Evolutionary conservation across 2,888 invertebrate genomes (phyloP).

Genomic region (Drosophila rellima): DNA sequence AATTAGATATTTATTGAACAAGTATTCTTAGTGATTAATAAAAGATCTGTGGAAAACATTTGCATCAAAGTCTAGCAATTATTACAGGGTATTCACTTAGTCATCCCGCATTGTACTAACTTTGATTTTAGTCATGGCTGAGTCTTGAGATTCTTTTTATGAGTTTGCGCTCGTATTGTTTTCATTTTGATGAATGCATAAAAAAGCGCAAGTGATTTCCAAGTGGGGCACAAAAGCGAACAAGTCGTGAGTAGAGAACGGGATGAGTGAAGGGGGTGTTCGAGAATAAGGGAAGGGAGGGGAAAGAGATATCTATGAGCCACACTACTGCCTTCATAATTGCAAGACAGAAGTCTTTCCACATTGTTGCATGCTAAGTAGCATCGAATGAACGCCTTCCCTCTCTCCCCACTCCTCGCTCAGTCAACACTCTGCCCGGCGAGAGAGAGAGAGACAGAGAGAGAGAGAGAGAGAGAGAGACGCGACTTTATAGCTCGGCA

Average conservation of each 20-base stretch:
- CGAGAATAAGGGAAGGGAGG: background rate
- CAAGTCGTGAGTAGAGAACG: background rate
- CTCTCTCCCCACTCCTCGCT: no score
- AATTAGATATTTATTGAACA: background rate
- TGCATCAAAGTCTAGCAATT: background rate
- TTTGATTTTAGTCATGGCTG: slow-evolving; percentile 26
- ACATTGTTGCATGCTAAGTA: slow-evolving; percentile 66
- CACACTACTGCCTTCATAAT: slow-evolving; percentile 55
- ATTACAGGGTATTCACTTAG: slow-evolving; percentile 21
- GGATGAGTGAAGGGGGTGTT: background rate
- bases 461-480: slow-evolving; percentile 23
- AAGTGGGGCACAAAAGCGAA: slow-evolving; percentile 31
- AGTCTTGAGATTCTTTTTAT: slow-evolving; percentile 43
- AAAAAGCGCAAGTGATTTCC: slow-evolving; percentile 68
- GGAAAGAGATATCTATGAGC: slow-evolving; percentile 39
- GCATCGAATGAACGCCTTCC: slow-evolving; percentile 24
- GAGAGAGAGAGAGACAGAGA: no score
- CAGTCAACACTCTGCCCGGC: background rate
- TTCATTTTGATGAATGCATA: slow-evolving; percentile 61
- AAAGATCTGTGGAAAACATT: background rate
- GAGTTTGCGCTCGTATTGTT: slow-evolving; percentile 59
- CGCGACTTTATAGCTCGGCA: slow-evolving; percentile 45
- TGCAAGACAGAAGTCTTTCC: slow-evolving; percentile 48
- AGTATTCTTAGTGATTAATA: background rate
- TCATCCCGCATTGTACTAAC: no score